phyloP scores from a whole-genome alignment of 2,797 vertebrate species.

The Chaetodon trifasciatus region DNA sequence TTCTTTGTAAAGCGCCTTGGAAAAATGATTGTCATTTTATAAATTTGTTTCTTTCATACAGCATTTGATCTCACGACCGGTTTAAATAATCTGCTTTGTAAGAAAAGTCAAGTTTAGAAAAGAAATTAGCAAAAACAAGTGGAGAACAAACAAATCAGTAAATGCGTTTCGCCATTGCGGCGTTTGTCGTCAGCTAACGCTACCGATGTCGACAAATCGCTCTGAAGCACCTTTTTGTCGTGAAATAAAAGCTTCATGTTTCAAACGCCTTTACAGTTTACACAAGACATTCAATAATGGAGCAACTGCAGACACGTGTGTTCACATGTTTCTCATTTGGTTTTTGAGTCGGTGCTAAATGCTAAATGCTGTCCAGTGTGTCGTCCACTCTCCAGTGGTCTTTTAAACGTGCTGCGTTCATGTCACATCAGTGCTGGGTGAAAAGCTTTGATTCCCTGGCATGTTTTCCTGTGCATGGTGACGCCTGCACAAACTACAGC shows the following conservation, averaged over 20 bases:
- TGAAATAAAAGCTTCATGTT: conserved; percentile 58
- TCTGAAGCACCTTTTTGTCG: conserved; percentile 52
- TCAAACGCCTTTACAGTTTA: conserved; percentile 50
- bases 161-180: conserved; percentile 52
- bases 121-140: conserved; percentile 32
- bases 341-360: conserved; percentile 68
- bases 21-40: conserved; percentile 54
- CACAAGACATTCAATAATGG: conserved; percentile 73
- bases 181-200: conserved; percentile 26
- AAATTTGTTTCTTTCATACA: conserved; percentile 50
- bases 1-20: conserved; percentile 43
- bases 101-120: conserved; percentile 64
- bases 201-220: conserved; percentile 29
- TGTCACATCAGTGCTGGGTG: neutral
- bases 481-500: too few species aligned
- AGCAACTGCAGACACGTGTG: conserved; percentile 56
- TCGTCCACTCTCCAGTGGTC: neutral
- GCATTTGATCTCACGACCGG: conserved; percentile 47
- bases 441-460: neutral
- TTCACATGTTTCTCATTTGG: conserved; percentile 57
- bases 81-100: conserved; percentile 64
- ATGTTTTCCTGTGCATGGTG: too few species aligned
- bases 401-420: conserved; percentile 12
- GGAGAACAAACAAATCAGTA: conserved; percentile 53
- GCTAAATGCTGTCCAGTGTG: conserved; percentile 50